These are phyloP conservation scores for Eulithis testata DNA, from an alignment of 2,888 invertebrate genomes.

Conservation along the genomic window DNA sequence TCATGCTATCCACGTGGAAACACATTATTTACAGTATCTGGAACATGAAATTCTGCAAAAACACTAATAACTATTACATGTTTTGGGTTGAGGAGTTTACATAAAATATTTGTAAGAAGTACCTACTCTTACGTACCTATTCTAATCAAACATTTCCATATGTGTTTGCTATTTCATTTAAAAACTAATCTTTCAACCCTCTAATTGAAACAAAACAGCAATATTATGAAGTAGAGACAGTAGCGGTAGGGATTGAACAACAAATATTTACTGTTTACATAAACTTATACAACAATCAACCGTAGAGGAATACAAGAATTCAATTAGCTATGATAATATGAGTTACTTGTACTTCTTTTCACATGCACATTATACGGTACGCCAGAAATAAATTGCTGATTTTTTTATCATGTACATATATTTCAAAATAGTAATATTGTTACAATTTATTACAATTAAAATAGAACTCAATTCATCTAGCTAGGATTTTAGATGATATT, in stretches of 20 bases:
- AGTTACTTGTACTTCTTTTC: no score
- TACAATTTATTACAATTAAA: background rate
- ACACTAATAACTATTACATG: conserved; percentile 20
- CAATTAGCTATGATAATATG: no score
- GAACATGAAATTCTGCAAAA: conserved; percentile 45
- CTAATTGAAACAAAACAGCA: no score
- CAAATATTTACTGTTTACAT: background rate
- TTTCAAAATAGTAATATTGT: background rate
- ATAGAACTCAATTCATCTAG: background rate
- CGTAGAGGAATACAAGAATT: no score
- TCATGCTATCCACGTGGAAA: conserved; percentile 44
- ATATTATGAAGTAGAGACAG: no score
- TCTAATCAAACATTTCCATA: background rate
- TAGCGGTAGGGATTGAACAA: no score
- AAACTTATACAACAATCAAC: background rate
- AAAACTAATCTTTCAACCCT: no score
- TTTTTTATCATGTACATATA: no score
- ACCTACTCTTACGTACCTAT: no score
- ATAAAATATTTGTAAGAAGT: background rate
- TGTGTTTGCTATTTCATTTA: background rate
- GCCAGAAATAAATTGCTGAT: no score
- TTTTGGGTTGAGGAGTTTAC: conserved; percentile 14
- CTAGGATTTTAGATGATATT: conserved; percentile 5
- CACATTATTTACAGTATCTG: conserved; percentile 48
- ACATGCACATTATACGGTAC: no score